Conservation (phyloP, 1,140 invertebrate species). For the Oreohelix idahoensis region DNA sequence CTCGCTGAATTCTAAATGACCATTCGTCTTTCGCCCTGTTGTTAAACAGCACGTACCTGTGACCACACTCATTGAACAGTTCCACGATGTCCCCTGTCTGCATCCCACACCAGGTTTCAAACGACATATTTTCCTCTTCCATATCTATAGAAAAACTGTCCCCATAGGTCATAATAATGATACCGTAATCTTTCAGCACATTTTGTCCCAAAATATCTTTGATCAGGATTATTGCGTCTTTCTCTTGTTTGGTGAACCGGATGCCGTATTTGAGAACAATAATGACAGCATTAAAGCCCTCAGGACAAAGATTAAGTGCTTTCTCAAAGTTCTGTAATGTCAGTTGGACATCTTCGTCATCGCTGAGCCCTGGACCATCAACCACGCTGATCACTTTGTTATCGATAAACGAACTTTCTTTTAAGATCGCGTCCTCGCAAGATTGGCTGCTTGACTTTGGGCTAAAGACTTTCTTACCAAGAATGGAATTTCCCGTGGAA, state of each 20-base stretch:
- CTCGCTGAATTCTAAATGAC: neutral
- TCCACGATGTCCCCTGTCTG: neutral
- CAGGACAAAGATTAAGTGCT: neutral
- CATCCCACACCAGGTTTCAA: neutral
- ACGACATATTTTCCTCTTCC: neutral
- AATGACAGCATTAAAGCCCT: neutral
- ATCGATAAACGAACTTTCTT: neutral
- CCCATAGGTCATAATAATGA: constrained; percentile 16
- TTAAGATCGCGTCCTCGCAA: neutral
- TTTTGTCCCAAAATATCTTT: constrained; percentile 1
- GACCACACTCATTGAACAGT: neutral
- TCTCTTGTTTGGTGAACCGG: neutral
- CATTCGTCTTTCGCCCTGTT: neutral
- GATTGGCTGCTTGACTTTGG: neutral
- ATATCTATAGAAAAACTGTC: neutral
- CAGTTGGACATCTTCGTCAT: neutral
- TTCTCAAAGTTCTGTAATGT: neutral
- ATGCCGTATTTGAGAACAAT: constrained; percentile 7
- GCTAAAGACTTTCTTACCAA: neutral
- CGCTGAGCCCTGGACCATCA: neutral
- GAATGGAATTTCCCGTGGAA: neutral
- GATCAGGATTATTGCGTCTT: neutral
- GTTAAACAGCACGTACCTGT: neutral
- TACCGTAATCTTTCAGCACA: neutral
- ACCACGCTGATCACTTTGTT: neutral